A percentile compares a stretch with the other conserved stretches of the same genome.
Evolutionary conservation across 1,140 invertebrate genomes (phyloP).

Genomic region (Orius insidiosus): DNA sequence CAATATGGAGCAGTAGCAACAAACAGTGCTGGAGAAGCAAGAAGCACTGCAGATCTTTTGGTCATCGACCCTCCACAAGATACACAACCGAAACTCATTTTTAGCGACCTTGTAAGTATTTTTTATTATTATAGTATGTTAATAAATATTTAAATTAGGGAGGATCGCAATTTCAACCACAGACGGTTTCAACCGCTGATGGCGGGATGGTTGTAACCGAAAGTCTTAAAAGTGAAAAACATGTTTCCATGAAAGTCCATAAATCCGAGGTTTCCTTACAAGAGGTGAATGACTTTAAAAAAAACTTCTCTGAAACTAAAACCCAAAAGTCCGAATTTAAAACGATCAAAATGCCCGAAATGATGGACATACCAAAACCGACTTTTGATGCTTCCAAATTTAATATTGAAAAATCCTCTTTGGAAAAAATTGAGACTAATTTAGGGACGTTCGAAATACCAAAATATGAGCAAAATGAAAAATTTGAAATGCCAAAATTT

Average conservation of each 20-base stretch:
- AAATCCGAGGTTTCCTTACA: conserved; percentile 4
- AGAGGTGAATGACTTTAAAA: background rate
- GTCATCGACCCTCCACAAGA: conserved; percentile 49
- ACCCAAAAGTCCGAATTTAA: too few relatives aligned
- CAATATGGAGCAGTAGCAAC: conserved; percentile 53
- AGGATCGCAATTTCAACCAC: background rate
- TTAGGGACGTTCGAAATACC: too few relatives aligned
- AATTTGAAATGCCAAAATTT: background rate
- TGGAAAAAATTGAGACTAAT: too few relatives aligned
- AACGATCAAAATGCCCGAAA: conserved; percentile 5
- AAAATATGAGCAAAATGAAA: background rate
- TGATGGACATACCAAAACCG: conserved; percentile 3
- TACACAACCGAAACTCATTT: background rate
- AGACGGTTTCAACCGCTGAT: background rate
- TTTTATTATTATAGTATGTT: background rate
- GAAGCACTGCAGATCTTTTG: conserved; percentile 57
- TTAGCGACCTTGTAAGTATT: conserved; percentile 9
- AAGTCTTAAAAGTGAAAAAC: conserved; percentile 18
- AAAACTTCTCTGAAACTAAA: too few relatives aligned
- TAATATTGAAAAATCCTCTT: too few relatives aligned
- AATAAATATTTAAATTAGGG: background rate
- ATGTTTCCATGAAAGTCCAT: conserved; percentile 18
- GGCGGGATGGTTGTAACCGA: conserved; percentile 15
- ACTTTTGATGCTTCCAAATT: conserved; percentile 6
- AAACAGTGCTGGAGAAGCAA: conserved; percentile 56